Conservation (phyloP, 2,113 vertebrate genomes). For the Cryptomyrus ogoouensis region DNA sequence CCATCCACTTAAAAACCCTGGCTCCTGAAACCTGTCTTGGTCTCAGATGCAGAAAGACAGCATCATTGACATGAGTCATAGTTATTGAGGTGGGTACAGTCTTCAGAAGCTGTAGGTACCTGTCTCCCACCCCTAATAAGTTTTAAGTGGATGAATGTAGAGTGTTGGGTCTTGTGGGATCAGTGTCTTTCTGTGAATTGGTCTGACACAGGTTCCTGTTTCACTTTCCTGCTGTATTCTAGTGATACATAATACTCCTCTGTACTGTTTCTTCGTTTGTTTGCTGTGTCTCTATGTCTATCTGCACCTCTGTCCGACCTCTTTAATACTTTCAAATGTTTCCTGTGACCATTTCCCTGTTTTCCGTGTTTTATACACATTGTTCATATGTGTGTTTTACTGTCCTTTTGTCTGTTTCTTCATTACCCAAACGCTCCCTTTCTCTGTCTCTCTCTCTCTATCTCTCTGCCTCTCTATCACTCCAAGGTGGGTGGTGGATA, state of each 20-base stretch:
- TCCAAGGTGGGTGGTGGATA: neutral
- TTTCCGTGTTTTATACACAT: neutral
- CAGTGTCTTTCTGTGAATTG: neutral
- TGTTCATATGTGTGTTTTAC: neutral
- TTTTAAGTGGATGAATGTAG: slow-evolving; percentile 18
- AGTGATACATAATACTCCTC: neutral
- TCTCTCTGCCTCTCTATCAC: neutral
- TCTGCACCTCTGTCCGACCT: neutral
- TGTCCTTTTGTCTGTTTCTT: neutral
- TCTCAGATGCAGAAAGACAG: neutral
- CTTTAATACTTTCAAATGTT: neutral
- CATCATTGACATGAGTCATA: neutral
- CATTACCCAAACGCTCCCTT: neutral
- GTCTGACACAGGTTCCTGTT: neutral
- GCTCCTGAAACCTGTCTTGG: neutral
- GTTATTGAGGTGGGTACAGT: neutral
- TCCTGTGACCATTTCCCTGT: neutral
- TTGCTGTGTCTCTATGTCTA: neutral
- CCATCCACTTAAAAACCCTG: slow-evolving; percentile 7
- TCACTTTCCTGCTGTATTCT: neutral
- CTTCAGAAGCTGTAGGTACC: neutral
- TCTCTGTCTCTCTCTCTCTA: neutral
- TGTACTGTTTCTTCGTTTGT: neutral
- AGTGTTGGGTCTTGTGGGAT: neutral
- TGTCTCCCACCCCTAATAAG: neutral